These are phyloP conservation scores for Ginglymostoma cirratum DNA, from an alignment of 2,113 vertebrate genomes.

Conservation along the genomic window DNA sequence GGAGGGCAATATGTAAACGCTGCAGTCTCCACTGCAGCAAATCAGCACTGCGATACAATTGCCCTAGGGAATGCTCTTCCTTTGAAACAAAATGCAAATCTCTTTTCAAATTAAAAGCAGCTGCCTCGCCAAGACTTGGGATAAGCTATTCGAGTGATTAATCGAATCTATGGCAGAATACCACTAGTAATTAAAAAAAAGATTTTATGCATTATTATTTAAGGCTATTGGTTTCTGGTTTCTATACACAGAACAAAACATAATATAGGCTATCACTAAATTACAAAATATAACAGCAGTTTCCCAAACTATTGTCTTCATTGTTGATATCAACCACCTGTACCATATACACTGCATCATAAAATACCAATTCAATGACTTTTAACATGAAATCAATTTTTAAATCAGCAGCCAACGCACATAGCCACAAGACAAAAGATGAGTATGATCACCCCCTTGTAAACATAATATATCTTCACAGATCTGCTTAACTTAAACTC, in stretches of 20 bases:
- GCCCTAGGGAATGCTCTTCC: conserved; percentile 53
- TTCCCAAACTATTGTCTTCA: not conserved
- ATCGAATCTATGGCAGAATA: not conserved
- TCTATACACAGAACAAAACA: not conserved
- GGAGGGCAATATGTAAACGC: conserved; percentile 67
- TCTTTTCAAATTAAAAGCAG: conserved; percentile 51
- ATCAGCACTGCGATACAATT: conserved; percentile 65
- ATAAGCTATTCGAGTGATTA: conserved; percentile 17
- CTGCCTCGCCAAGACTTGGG: conserved; percentile 36
- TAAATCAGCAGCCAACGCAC: conserved; percentile 3
- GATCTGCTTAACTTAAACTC: not conserved
- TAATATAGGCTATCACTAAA: not conserved
- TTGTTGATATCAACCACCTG: conserved; percentile 2
- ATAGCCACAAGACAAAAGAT: not conserved
- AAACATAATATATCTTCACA: not conserved
- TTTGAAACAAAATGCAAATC: conserved; percentile 51
- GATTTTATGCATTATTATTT: not conserved
- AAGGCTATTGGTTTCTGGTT: not conserved
- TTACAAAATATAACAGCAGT: not conserved
- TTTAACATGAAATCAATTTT: conserved; percentile 15
- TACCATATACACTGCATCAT: not conserved
- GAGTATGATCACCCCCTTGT: not conserved
- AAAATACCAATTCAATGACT: not conserved
- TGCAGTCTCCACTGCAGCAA: conserved; percentile 79
- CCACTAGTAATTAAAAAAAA: not conserved